These are phyloP conservation scores for Ailuropoda melanoleuca DNA, from an alignment of 2,113 vertebrate species.

Conservation along the genomic window DNA sequence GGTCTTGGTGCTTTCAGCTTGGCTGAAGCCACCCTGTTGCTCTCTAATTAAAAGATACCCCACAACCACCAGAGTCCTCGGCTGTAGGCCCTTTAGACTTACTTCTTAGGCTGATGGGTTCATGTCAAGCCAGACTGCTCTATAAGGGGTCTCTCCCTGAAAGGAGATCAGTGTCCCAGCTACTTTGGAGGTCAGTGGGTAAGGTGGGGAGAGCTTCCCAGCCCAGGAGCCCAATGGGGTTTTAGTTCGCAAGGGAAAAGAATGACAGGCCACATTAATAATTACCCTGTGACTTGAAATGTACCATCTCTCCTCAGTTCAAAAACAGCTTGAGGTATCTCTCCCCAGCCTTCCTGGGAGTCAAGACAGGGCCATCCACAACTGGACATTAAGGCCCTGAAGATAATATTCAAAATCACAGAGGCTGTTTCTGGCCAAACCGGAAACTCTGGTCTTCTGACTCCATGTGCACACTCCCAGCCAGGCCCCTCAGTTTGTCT, in stretches of 20 bases:
- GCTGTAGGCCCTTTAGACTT: neutral
- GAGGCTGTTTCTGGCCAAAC: constrained; percentile 5
- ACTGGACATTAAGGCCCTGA: neutral
- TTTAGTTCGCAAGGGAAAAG: constrained; percentile 32
- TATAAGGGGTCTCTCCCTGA: neutral
- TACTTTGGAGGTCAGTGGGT: neutral
- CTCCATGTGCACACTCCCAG: neutral
- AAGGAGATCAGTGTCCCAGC: neutral
- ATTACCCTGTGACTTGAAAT: neutral
- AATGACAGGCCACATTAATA: constrained; percentile 8
- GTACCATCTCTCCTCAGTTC: neutral
- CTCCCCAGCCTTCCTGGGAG: neutral
- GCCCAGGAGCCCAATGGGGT: neutral
- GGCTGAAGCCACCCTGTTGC: constrained; percentile 25
- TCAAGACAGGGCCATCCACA: constrained; percentile 14
- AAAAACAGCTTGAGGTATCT: constrained; percentile 30
- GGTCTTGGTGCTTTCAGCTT: constrained; percentile 61
- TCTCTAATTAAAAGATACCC: constrained; percentile 49
- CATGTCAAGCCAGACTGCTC: constrained; percentile 16
- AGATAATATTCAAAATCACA: constrained; percentile 21
- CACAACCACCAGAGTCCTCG: neutral
- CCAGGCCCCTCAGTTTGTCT: neutral
- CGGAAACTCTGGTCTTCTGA: neutral
- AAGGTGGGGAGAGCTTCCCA: neutral
- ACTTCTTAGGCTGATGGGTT: constrained; percentile 12